Percentiles rank a stretch among this genome's conserved stretches.
Evolutionary conservation across 2,888 invertebrate genomes (phyloP).

Genomic region (Macrostomum cliftonense): DNA sequence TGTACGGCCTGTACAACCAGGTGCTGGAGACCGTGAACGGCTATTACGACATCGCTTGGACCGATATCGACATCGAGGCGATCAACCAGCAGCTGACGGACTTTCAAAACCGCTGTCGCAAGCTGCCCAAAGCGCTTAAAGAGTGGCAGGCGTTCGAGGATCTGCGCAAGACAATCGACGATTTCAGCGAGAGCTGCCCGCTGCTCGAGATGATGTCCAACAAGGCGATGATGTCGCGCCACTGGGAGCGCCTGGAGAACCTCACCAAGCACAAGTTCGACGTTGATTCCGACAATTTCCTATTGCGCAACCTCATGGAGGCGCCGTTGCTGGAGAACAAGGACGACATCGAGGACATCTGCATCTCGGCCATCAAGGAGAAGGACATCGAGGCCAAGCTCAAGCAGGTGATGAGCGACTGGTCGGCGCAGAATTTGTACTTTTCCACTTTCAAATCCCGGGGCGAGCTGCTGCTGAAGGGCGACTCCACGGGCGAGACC

Average conservation of each 20-base stretch:
- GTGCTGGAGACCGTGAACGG: slow-evolving; percentile 85
- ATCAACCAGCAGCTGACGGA: slow-evolving; percentile 90
- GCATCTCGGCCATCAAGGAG: slow-evolving; percentile 92
- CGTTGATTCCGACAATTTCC: slow-evolving; percentile 77
- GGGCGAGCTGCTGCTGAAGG: slow-evolving; percentile 73
- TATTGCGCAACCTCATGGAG: slow-evolving; percentile 75
- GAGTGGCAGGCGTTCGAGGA: slow-evolving; percentile 96
- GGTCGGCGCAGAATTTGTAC: slow-evolving; percentile 68
- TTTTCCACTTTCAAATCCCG: slow-evolving; percentile 84
- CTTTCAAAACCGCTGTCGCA: slow-evolving; percentile 84
- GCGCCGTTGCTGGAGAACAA: slow-evolving; percentile 75
- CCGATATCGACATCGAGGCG: slow-evolving; percentile 81
- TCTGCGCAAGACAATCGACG: slow-evolving; percentile 81
- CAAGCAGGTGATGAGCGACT: slow-evolving; percentile 78
- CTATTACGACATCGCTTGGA: slow-evolving; percentile 90
- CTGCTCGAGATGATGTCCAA: slow-evolving; percentile 83
- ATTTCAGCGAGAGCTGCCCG: slow-evolving; percentile 92
- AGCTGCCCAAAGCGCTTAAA: slow-evolving; percentile 65
- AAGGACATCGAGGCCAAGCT: slow-evolving; percentile 90
- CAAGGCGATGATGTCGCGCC: slow-evolving; percentile 84
- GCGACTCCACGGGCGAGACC: slow-evolving; percentile 83
- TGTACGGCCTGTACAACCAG: slow-evolving; percentile 83
- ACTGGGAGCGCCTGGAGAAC: slow-evolving; percentile 85
- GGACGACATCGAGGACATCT: slow-evolving; percentile 93
- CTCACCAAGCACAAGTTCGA: slow-evolving; percentile 71